Evolutionary conservation across 1,140 invertebrate genomes (phyloP), one percentile per base, ranked within the genome.

Genomic region (Bombus haemorrhoidalis): DNA sequence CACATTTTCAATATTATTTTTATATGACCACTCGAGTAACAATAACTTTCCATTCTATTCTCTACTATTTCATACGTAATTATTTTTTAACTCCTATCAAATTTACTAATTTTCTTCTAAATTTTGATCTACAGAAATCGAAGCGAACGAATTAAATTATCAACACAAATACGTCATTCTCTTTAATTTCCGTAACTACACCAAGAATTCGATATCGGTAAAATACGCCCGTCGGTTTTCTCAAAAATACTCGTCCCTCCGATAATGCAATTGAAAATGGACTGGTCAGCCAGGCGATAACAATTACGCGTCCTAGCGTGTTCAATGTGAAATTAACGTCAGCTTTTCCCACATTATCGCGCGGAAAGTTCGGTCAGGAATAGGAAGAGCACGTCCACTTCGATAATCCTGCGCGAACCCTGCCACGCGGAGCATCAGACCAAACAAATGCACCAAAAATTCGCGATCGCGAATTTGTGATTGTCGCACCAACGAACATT

Each of bases 271-370:
- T 64, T 18, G 83, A 85, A 72, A 64, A 80, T 53, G 41, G 53
- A 18, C 10, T n/a, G 25, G 25, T n/a, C 6, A n/a, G 73, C 41
- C n/a, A 37, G 41, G 37, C 75, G 88, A 89, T 83, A 62, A 82
- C 64, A 77, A 72, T 85, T 80, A 85, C 32, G 57, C 75, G 47
- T 79, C 57, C 53, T 68, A 57, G 32, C 76, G 76, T 62, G 83
- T 72, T 37, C 57, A 25, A 79, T 57, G 86, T 64, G 57, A 85
- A 84, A 85, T 85, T 87, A 87, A 84, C 91, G 91, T 79, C 91
- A 92, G 92, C 92, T 93, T 93, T 93, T 92, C 88, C 92, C 92
- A 92, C 91, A 93, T 93, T 93, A 94, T 93, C 93, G 89, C 88
- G 86, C 69, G 41, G 76, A 72, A 86, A 82, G 75, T 83, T 82